Conservation (phyloP, 35 echinoderm and acorn worm genomes). For the Apostichopus californicus region DNA sequence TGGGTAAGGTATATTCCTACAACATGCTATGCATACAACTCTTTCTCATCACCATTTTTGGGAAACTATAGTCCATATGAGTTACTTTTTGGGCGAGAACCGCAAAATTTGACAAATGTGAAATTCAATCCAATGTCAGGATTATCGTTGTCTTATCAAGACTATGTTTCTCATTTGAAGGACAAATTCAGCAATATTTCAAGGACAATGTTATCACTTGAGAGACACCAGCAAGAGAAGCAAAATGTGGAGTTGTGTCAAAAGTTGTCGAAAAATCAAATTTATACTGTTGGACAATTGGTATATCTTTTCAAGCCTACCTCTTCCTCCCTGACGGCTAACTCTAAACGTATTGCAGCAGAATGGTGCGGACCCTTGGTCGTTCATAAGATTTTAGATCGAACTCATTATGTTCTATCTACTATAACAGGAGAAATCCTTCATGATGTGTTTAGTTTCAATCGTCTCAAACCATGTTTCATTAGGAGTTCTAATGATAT, state of each 20-base stretch:
- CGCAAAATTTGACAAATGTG: conserved; percentile 49
- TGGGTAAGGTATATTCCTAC: conserved; percentile 51
- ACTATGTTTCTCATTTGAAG: conserved; percentile 58
- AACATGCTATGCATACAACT: conserved; percentile 52
- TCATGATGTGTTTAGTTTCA: conserved; percentile 55
- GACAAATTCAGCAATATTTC: conserved; percentile 62
- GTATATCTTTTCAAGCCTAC: conserved; percentile 63
- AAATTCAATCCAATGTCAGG: conserved; percentile 58
- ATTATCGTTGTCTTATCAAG: conserved; percentile 30
- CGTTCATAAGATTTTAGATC: conserved; percentile 55
- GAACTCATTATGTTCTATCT: conserved; percentile 65
- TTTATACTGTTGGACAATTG: conserved; percentile 53
- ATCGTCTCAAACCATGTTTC: conserved; percentile 67
- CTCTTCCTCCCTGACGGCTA: conserved; percentile 63
- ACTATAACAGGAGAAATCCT: conserved; percentile 55
- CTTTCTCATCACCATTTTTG: conserved; percentile 29
- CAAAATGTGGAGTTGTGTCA: conserved; percentile 58
- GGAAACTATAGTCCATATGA: conserved; percentile 31
- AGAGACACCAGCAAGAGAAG: conserved; percentile 52
- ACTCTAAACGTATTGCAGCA: conserved; percentile 65
- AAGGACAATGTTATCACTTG: conserved; percentile 56
- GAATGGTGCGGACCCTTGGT: conserved; percentile 58
- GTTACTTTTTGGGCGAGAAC: conserved; percentile 52
- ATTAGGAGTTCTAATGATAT: conserved; percentile 31
- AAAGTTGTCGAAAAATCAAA: conserved; percentile 35